Conservation (phyloP, 2,113 vertebrate species). For the Aegotheles bennettii region DNA sequence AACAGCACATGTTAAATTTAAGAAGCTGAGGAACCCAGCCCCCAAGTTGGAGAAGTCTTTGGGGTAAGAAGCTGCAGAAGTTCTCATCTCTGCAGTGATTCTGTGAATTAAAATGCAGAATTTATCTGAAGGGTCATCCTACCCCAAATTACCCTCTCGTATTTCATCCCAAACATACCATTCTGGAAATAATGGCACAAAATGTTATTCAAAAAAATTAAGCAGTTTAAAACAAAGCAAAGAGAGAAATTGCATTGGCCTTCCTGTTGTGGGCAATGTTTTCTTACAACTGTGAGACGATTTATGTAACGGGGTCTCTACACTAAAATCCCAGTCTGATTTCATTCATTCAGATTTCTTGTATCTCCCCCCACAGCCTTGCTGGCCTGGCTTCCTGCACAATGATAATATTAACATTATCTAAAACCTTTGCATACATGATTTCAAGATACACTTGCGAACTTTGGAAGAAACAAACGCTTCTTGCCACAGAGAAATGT, state of each 20-base stretch:
- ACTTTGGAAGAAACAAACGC: background rate
- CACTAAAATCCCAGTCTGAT: background rate
- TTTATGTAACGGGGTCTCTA: background rate
- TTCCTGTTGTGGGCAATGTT: background rate
- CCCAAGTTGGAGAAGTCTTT: background rate
- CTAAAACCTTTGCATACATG: background rate
- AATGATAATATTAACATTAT: background rate
- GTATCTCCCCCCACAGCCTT: background rate
- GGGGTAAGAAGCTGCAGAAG: background rate
- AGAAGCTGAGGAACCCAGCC: background rate
- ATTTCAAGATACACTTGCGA: background rate
- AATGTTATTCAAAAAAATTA: background rate
- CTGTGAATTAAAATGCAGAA: background rate
- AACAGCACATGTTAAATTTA: background rate
- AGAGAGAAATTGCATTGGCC: background rate
- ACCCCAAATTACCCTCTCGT: background rate
- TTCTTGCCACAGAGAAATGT: background rate
- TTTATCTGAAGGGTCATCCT: background rate
- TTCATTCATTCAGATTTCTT: background rate
- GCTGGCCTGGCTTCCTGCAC: background rate
- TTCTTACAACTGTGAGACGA: background rate
- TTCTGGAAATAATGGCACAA: background rate
- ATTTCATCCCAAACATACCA: background rate
- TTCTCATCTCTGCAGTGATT: background rate
- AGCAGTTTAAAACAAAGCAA: accelerated